These are phyloP conservation scores for Ptychobarbus kaznakovi DNA, from an alignment of 2,797 vertebrate species.

Conservation along the genomic window DNA sequence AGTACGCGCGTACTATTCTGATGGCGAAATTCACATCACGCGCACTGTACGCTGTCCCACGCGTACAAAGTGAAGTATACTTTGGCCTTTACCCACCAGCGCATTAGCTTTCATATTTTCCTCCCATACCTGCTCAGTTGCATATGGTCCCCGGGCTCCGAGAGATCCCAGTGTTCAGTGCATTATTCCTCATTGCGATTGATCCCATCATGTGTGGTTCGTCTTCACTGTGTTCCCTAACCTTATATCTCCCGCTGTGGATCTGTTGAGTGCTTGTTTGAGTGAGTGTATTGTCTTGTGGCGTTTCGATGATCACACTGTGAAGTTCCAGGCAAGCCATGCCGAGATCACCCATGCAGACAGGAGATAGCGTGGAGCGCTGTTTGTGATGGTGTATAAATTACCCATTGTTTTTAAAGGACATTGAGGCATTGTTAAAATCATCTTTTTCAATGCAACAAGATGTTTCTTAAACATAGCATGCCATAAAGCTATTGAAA, in stretches of 20 bases:
- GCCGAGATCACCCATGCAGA: conserved; percentile 51
- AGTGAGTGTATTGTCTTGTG: conserved; percentile 42
- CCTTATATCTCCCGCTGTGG: conserved; percentile 35
- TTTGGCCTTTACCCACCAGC: conserved; percentile 48
- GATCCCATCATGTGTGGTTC: conserved; percentile 24
- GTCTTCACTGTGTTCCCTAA: background rate
- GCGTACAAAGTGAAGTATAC: no score
- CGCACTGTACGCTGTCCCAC: no score
- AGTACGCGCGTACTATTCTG: no score
- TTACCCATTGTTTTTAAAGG: conserved; percentile 12
- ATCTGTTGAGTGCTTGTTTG: conserved; percentile 42
- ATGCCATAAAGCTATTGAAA: conserved; percentile 17
- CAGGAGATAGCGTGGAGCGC: conserved; percentile 68
- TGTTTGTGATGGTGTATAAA: conserved; percentile 31
- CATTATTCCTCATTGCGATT: conserved; percentile 11
- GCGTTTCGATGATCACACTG: conserved; percentile 53
- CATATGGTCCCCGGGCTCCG: conserved; percentile 57
- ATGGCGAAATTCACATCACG: no score
- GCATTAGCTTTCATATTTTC: conserved; percentile 60
- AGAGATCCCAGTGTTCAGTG: conserved; percentile 17
- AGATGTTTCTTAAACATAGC: conserved; percentile 12
- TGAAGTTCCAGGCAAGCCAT: conserved; percentile 38
- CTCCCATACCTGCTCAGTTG: conserved; percentile 80
- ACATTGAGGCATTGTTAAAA: conserved; percentile 29
- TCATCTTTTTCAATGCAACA: conserved; percentile 28